These are phyloP conservation scores for Strigamia crassipes DNA, from an alignment of 2,888 invertebrate species.

Conservation along the genomic window DNA sequence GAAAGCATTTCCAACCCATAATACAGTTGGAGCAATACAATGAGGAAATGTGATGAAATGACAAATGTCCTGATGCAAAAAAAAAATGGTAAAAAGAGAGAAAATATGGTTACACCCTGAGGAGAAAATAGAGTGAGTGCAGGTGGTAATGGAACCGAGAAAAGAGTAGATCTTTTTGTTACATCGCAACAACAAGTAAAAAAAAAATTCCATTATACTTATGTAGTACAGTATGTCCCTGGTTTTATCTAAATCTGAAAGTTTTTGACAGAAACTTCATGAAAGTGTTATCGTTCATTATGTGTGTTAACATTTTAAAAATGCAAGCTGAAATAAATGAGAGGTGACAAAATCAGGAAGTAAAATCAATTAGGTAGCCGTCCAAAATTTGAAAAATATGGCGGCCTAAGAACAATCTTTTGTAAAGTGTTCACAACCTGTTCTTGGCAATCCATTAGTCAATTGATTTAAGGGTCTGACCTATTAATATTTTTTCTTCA, in stretches of 20 bases:
- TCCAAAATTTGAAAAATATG: constrained; percentile 29
- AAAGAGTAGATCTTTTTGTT: not conserved
- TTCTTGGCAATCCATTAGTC: constrained; percentile 20
- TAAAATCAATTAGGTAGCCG: constrained; percentile 14
- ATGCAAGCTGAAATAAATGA: not conserved
- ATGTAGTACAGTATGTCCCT: too few relatives aligned
- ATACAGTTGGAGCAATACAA: constrained; percentile 32
- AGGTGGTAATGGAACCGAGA: constrained; percentile 17
- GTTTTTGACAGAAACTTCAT: not conserved
- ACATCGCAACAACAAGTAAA: not conserved
- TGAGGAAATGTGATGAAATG: constrained; percentile 32
- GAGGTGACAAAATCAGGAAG: constrained; percentile 4
- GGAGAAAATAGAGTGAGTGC: constrained; percentile 23
- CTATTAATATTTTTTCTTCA: constrained; percentile 34
- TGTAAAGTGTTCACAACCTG: constrained; percentile 34
- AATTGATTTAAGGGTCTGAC: constrained; percentile 26
- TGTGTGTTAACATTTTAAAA: not conserved
- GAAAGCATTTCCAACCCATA: constrained; percentile 34
- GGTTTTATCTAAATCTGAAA: not conserved
- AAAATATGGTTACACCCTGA: constrained; percentile 26
- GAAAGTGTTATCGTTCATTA: not conserved
- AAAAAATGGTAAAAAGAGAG: not conserved
- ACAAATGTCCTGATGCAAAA: constrained; percentile 20
- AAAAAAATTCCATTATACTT: not conserved
- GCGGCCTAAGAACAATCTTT: not conserved